Base-by-base conservation (phyloP, 2,888 invertebrate genomes). In the Pycnomerus fuliginosus region DNA sequence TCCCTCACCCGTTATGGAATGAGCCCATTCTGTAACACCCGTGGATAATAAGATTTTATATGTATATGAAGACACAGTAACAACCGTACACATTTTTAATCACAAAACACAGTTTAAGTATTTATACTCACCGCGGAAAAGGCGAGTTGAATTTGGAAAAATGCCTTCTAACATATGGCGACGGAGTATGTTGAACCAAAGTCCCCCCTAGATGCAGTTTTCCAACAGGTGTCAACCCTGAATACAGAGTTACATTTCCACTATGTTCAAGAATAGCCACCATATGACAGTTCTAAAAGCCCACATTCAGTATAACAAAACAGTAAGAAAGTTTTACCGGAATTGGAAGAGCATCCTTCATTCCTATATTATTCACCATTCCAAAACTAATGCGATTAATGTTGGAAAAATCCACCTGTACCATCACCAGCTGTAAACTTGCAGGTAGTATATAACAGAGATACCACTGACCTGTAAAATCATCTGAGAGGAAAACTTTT, bases 381-480 rank as follows among this genome's bases (percentile, higher is more conserved):
- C 90, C 91, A 57, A 93, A 89, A 45, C 87, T 83, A 38, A 89
- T 75, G n/a, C n/a, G n/a, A 64, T 84, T 79, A 11, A 16, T 12
- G 55, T 80, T 82, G 0, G 83, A 79, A 53, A 80, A 80, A 57
- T 84, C 83, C 20, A 90, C 70, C 56, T 83, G 76, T 4, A 86
- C 78, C 48, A 85, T 80, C 63, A 82, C 82, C 3, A 91, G 71
- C 59, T 82, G 83, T 53, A 78, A 80, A 35, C 80, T 76, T 47
- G 79, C 76, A 1, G 80, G 76, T 2, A 87, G 72, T 29, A 88
- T 70, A 65, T 88, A 93, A 63, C 93, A 92, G 7, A 96, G 70
- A 64, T 85, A 94, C 52, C 80, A 82, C 67, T 93, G 90, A 0
- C 89, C 90, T 22, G 90, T 84, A 34, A 93, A 74, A 74, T 96